Conservation (phyloP, 1,140 invertebrate genomes). For the Anthonomus grandis region DNA sequence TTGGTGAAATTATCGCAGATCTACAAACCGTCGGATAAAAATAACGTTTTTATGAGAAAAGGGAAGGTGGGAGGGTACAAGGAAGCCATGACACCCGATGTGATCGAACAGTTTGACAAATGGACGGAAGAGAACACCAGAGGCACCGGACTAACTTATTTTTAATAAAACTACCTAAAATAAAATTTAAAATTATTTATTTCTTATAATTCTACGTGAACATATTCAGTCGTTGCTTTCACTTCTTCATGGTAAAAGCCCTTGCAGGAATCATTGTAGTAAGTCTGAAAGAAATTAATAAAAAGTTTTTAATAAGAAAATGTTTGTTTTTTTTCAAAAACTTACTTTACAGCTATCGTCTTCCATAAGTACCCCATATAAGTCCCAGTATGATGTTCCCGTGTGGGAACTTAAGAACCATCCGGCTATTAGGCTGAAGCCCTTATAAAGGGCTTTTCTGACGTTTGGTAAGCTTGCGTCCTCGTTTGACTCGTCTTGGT, state of each 20-base stretch:
- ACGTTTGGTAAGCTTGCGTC: constrained; percentile 55
- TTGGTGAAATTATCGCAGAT: constrained; percentile 49
- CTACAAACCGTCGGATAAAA: constrained; percentile 43
- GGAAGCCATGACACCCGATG: constrained; percentile 55
- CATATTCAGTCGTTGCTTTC: constrained; percentile 74
- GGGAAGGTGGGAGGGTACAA: constrained; percentile 66
- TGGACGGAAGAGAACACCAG: constrained; percentile 55
- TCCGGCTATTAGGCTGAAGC: constrained; percentile 67
- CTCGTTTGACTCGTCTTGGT: constrained; percentile 54
- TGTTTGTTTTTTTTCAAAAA: not conserved
- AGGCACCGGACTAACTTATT: constrained; percentile 33
- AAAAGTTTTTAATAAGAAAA: not conserved
- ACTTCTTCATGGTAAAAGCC: constrained; percentile 76
- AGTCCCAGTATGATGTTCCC: constrained; percentile 56
- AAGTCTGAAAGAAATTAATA: constrained; percentile 54
- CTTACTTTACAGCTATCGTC: constrained; percentile 55
- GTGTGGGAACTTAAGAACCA: constrained; percentile 62
- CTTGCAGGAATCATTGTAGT: constrained; percentile 68
- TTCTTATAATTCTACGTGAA: constrained; percentile 68
- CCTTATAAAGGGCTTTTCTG: constrained; percentile 64
- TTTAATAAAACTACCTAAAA: not conserved
- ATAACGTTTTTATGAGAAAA: constrained; percentile 60
- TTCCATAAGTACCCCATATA: constrained; percentile 55
- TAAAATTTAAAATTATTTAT: not conserved
- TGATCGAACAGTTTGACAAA: constrained; percentile 56